Evolutionary conservation across 2,888 invertebrate species (phyloP).

Genomic region (Orthonevra nobilis): DNA sequence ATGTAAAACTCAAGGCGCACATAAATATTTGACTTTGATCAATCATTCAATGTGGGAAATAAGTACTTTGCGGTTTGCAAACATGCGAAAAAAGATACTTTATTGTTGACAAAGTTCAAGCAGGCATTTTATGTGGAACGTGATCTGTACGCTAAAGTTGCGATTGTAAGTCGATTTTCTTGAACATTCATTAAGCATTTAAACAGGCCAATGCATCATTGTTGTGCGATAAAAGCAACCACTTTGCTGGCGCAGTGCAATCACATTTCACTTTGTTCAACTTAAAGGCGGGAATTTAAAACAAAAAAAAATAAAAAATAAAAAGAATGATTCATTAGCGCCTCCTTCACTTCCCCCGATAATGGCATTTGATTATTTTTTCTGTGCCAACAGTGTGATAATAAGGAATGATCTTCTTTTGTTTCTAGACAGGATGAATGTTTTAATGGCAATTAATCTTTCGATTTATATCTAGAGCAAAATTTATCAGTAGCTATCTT

Average conservation of each 20-base stretch:
- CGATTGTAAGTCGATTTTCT: neutral
- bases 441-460: too few relatives aligned
- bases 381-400: conserved; percentile 17
- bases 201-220: neutral
- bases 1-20: neutral
- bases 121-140: neutral
- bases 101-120: neutral
- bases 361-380: too few relatives aligned
- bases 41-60: conserved; percentile 2
- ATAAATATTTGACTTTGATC: conserved; percentile 12
- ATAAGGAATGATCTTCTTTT: too few relatives aligned
- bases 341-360: too few relatives aligned
- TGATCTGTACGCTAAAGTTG: neutral
- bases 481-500: too few relatives aligned
- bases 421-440: too few relatives aligned
- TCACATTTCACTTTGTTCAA: conserved; percentile 2
- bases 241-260: neutral
- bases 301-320: conserved; percentile 6
- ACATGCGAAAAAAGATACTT: too few relatives aligned
- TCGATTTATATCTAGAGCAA: too few relatives aligned
- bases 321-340: conserved; percentile 11
- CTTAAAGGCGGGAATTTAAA: neutral
- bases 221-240: too few relatives aligned
- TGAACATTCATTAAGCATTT: neutral
- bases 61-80: too few relatives aligned